Conservation (phyloP, 2,113 vertebrate genomes). For the Centropus bengalensis region DNA sequence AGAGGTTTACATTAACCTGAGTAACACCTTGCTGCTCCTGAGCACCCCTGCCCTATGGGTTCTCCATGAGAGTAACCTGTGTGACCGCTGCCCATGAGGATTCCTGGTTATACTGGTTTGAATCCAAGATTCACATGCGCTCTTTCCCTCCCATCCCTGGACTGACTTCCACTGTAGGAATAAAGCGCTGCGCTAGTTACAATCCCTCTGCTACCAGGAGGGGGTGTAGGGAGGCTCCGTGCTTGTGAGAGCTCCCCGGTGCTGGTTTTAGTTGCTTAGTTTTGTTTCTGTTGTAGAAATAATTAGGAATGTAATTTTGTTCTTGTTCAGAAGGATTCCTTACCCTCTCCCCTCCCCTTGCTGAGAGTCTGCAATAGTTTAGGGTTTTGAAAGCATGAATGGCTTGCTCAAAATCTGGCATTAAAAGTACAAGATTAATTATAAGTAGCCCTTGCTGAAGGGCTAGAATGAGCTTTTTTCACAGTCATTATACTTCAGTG, state of each 20-base stretch:
- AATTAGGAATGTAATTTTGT: neutral
- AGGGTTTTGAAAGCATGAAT: neutral
- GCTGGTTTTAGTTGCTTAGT: neutral
- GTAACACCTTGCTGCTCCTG: neutral
- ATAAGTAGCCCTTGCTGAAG: neutral
- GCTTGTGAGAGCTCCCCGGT: neutral
- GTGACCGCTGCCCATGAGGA: neutral
- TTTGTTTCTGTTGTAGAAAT: neutral
- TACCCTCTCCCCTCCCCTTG: neutral
- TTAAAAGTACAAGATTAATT: neutral
- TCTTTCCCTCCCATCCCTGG: neutral
- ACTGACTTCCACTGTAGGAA: neutral
- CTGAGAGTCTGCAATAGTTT: neutral
- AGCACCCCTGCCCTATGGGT: neutral
- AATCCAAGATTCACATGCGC: rapidly evolving
- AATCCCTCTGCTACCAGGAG: neutral
- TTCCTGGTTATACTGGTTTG: neutral
- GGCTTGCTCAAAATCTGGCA: neutral
- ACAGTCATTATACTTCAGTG: neutral
- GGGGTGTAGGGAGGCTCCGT: neutral
- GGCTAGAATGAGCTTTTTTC: neutral
- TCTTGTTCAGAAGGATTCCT: neutral
- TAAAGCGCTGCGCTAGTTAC: neutral
- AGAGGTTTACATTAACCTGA: neutral
- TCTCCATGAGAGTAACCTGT: neutral